These are phyloP conservation scores for Selenia dentaria DNA, from an alignment of 2,888 invertebrate genomes.

Conservation along the genomic window DNA sequence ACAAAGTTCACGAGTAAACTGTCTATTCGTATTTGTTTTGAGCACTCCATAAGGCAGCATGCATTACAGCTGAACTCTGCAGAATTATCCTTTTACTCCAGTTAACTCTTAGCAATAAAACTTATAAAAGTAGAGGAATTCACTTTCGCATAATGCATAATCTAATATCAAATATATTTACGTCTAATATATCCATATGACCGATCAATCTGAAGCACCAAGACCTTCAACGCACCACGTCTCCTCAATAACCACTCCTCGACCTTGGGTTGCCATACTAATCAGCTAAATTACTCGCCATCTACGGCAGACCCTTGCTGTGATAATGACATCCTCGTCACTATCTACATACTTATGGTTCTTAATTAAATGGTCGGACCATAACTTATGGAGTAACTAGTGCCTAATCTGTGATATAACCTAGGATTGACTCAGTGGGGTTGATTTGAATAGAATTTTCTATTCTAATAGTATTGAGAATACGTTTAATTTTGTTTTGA, in stretches of 20 bases:
- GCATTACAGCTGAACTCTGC: too few species aligned
- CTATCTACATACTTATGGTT: slow-evolving; percentile 56
- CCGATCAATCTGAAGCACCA: not conserved
- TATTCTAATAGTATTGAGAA: slow-evolving; percentile 27
- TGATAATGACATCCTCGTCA: slow-evolving; percentile 71
- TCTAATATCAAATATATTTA: too few species aligned
- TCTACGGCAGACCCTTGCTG: slow-evolving; percentile 60
- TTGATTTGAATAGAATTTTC: slow-evolving; percentile 32
- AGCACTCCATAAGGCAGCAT: too few species aligned
- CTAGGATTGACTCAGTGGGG: slow-evolving; percentile 35
- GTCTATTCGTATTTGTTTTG: too few species aligned
- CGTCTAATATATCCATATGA: not conserved
- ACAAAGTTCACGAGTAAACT: too few species aligned
- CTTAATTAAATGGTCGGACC: slow-evolving; percentile 53
- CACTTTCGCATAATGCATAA: too few species aligned
- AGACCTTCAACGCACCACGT: slow-evolving; percentile 53
- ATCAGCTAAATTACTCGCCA: slow-evolving; percentile 72
- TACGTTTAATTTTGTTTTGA: slow-evolving; percentile 4
- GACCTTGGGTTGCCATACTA: slow-evolving; percentile 70
- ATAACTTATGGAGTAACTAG: slow-evolving; percentile 21
- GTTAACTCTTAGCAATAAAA: too few species aligned
- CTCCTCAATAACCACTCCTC: slow-evolving; percentile 50
- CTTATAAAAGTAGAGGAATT: too few species aligned
- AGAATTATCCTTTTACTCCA: too few species aligned
- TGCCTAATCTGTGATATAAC: not conserved